Evolutionary conservation across 2,797 vertebrate genomes (phyloP), one percentile per base, ranked within the genome.

Genomic region (Ctenopoma kingsleyae): DNA sequence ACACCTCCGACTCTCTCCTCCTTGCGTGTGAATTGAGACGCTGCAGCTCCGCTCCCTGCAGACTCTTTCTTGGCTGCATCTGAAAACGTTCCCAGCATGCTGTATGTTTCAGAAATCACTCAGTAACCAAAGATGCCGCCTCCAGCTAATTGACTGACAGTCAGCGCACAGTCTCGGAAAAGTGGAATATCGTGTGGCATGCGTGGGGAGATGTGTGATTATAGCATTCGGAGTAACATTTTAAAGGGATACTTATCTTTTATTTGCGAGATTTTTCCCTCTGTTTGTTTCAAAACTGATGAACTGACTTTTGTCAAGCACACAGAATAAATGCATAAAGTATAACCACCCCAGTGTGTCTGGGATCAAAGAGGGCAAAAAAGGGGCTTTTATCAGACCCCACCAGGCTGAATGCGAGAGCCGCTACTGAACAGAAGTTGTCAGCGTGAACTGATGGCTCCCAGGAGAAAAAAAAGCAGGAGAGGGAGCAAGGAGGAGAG

Each of bases 391-490:
- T 15, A 36, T 59, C 32, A 36, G 74, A 82, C 43, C 64, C 67
- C 68, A 65, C 61, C 23, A 57, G 51, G 58, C 70, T 75, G 68
- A 76, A 63, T 46, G 62, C 62, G 72, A 78, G 70, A 63, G 69
- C 66, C 63, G 66, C 67, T 38, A 44, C 73, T 49, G 59, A 83
- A 69, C 71, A 35, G 74, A 25, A 51, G 75, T 46, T 77, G 75
- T 86, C 73, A 66, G 67, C 55, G 68, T 62, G 12, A 25, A 55
- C 51, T 64, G 81, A 78, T 73, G 82, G 59, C 74, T 80, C 63
- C 65, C 60, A 43, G 60, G 76, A 63, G 76, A 16, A 43, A 50
- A 46, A 15, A n/a, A 25, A 22, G 9, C 20, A 16, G 5, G 23
- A 38, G 9, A 47, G 3, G 13, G 20, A 32, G 23, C 13, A 23